Evolutionary conservation across 2,797 vertebrate genomes (phyloP).

Genomic region (Phalanger gymnotis): DNA sequence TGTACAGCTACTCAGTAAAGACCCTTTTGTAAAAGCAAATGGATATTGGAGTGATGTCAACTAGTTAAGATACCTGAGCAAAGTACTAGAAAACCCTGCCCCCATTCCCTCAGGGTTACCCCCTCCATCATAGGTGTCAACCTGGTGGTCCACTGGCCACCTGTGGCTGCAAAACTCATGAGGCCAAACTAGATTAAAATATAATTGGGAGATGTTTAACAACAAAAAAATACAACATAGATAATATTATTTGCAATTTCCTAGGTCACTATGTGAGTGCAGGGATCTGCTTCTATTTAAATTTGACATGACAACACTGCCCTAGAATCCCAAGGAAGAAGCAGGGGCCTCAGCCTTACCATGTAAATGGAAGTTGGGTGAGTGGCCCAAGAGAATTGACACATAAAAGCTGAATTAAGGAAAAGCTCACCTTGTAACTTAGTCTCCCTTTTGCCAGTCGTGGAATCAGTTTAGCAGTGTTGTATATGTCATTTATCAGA

Average conservation of each 20-base stretch:
- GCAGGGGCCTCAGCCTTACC: background rate
- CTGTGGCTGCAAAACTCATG: background rate
- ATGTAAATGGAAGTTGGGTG: background rate
- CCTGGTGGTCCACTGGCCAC: background rate
- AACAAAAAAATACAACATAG: background rate
- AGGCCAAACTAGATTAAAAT: background rate
- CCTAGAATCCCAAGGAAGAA: background rate
- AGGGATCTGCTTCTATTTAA: background rate
- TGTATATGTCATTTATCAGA: slow-evolving; percentile 77
- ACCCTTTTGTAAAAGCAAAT: background rate
- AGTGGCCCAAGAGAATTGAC: background rate
- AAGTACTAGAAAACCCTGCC: background rate
- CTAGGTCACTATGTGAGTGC: background rate
- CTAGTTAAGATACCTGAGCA: background rate
- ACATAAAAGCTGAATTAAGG: fast-evolving
- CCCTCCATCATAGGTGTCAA: background rate
- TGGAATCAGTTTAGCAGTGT: slow-evolving; percentile 66
- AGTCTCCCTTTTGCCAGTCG: slow-evolving; percentile 74
- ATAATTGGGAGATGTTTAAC: background rate
- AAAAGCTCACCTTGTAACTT: slow-evolving; percentile 81
- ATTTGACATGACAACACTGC: background rate
- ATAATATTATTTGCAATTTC: background rate
- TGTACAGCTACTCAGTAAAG: background rate
- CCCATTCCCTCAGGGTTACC: background rate
- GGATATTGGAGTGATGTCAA: background rate